Conservation (phyloP, 2,888 invertebrate species). For the Folsomia candida region DNA sequence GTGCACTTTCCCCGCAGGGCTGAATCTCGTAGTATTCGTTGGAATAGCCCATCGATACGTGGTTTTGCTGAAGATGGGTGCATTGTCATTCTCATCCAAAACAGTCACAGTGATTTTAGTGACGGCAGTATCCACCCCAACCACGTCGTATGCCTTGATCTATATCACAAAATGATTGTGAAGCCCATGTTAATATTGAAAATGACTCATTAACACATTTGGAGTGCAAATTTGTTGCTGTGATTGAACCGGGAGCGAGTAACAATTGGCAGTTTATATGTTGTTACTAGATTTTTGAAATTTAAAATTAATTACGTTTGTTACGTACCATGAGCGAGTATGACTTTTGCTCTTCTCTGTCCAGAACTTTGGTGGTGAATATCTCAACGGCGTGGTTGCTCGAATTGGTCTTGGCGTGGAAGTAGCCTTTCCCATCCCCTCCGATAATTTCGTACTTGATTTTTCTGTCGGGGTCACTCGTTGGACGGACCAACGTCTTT, state of each 20-base stretch:
- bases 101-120: slow-evolving; percentile 75
- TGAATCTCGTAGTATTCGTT: slow-evolving; percentile 69
- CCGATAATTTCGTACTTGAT: slow-evolving; percentile 77
- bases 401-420: slow-evolving; percentile 58
- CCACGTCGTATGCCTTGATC: slow-evolving; percentile 77
- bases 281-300: too few species aligned
- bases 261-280: too few species aligned
- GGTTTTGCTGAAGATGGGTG: slow-evolving; percentile 75
- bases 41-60: slow-evolving; percentile 69
- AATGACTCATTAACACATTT: too few species aligned
- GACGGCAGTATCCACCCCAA: slow-evolving; percentile 75
- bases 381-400: slow-evolving; percentile 66
- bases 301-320: too few species aligned
- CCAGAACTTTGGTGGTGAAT: slow-evolving; percentile 72
- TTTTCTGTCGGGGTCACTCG: slow-evolving; percentile 54
- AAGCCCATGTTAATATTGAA: too few species aligned
- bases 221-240: too few species aligned
- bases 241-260: too few species aligned
- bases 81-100: slow-evolving; percentile 87
- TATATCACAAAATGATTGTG: too few species aligned
- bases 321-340: slow-evolving; percentile 74
- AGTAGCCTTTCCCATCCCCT: slow-evolving; percentile 71
- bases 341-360: slow-evolving; percentile 69
- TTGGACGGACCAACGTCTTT: slow-evolving; percentile 69
- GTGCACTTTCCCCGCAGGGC: slow-evolving; percentile 77